Evolutionary conservation across 2,888 invertebrate species (phyloP), one percentile per base, ranked within the genome.

Genomic region (Callimorpha dominula): DNA sequence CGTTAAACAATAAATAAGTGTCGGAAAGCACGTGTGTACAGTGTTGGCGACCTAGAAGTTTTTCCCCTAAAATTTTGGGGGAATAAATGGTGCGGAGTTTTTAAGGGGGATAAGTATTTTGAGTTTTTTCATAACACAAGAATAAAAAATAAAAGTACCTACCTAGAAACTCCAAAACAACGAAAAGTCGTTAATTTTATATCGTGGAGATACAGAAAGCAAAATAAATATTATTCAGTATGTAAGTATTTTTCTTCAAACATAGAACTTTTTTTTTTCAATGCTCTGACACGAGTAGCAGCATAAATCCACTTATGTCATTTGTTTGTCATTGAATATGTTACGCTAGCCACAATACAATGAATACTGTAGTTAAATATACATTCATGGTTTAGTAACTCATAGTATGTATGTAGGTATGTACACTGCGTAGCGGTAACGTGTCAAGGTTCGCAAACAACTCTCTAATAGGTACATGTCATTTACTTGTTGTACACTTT

Each of bases 391-490:
- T 67, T 67, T 31, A 17, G 5, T 14, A 7, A 31, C 31, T 31
- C 31, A 7, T 60, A 57, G 17, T 68, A 65, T 43, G n/a, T 68
- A 70, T 31, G 52, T 63, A 65, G 52, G 14, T 46, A 8, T 52
- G 64, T 54, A 31, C 50, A 57, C 46, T 57, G 20, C 43, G 68
- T 70, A 50, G 62, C n/a, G 46, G 54, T 63, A 72, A 42, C 69
- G 66, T 83, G 83, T 82, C 83, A 84, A 84, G 83, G 83, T 78
- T 77, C 71, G 20, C 43, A 73, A 78, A 81, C 82, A 71, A 78
- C 78, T 83, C 82, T 84, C 83, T 82, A 82, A 76, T 77, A 75
- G 20, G 31, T 77, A 75, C 43, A 46, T 31, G 31, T 31, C 71
- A 80, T 77, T 79, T 72, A 73, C 71, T 63, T 68, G 54, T 68